These are phyloP conservation scores for Odontocerum albicorne DNA, from an alignment of 2,888 invertebrate genomes.

Conservation along the genomic window DNA sequence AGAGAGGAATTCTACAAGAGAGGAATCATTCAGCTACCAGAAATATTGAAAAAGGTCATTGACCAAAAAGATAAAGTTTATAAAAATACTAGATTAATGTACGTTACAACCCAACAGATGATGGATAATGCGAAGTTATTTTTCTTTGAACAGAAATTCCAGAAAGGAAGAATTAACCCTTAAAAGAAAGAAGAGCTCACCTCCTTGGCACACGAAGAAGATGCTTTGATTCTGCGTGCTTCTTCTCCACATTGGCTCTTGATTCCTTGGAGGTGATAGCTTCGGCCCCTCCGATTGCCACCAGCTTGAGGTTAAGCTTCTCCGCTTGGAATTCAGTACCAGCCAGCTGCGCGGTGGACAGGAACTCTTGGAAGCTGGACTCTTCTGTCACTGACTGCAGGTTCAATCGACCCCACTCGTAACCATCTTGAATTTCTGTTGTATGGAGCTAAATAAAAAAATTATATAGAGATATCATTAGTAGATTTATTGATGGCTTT, in stretches of 20 bases:
- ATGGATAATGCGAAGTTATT: no score
- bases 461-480: background rate
- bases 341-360: conserved; percentile 92
- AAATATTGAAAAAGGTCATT: no score
- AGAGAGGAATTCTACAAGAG: no score
- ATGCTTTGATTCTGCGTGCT: conserved; percentile 62
- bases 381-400: conserved; percentile 93
- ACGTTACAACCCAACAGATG: no score
- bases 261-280: conserved; percentile 61
- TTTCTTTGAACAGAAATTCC: no score
- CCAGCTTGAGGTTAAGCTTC: conserved; percentile 80
- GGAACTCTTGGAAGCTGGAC: conserved; percentile 93
- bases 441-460: conserved; percentile 73
- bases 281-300: conserved; percentile 64
- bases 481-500: background rate
- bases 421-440: conserved; percentile 86
- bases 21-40: no score
- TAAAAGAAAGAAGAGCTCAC: conserved; percentile 47
- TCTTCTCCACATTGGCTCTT: conserved; percentile 51
- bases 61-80: no score
- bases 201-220: conserved; percentile 80
- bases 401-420: conserved; percentile 88
- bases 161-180: no score
- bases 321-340: conserved; percentile 93
- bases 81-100: conserved; percentile 7